These are phyloP conservation scores for Drosophila nigritarsus DNA, from an alignment of 2,888 invertebrate genomes.

Conservation along the genomic window DNA sequence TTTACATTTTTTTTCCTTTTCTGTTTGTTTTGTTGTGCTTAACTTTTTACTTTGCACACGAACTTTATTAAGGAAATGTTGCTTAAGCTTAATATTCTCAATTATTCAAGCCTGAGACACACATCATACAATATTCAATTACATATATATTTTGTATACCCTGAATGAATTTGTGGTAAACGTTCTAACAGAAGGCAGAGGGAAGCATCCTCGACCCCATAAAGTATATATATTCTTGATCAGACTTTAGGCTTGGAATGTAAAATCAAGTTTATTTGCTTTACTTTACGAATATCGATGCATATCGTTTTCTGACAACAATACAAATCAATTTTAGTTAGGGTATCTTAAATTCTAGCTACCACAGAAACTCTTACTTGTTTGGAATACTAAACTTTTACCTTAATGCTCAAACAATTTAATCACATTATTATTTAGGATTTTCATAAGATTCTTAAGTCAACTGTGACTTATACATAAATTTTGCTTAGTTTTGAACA, in stretches of 20 bases:
- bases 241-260: neutral
- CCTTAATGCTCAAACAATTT: neutral
- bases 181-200: neutral
- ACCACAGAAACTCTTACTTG: neutral
- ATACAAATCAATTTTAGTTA: neutral
- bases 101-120: neutral
- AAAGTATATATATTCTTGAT: neutral
- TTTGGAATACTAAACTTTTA: neutral
- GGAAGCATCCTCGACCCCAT: neutral
- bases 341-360: neutral
- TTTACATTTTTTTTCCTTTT: constrained; percentile 13
- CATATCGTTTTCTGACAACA: neutral
- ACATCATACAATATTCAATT: neutral
- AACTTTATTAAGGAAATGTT: constrained; percentile 38
- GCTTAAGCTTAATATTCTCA: constrained; percentile 9
- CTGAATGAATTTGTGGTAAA: neutral
- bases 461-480: neutral
- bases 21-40: constrained; percentile 42
- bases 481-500: neutral
- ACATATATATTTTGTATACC: neutral
- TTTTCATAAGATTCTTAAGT: neutral
- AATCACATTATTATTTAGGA: neutral
- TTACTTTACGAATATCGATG: neutral
- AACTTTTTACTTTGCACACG: constrained; percentile 56
- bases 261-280: neutral